Evolutionary conservation across 2,888 invertebrate genomes (phyloP).

Genomic region (Eurytoma californica): DNA sequence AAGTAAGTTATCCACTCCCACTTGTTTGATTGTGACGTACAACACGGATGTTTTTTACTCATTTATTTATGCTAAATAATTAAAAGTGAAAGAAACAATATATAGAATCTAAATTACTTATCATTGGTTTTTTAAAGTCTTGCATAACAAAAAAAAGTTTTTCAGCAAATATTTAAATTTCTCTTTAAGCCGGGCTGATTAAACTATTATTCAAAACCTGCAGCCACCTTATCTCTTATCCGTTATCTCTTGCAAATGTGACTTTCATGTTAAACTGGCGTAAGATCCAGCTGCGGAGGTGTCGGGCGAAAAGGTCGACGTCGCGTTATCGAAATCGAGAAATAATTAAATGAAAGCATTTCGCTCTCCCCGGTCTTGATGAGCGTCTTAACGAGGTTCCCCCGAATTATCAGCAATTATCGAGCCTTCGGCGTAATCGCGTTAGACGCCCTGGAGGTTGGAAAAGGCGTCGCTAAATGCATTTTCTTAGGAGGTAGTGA

Average conservation of each 20-base stretch:
- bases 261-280: slow-evolving; percentile 14
- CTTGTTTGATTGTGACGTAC: too few relatives aligned
- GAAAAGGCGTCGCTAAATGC: slow-evolving; percentile 72
- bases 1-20: too few relatives aligned
- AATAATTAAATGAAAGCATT: slow-evolving; percentile 74
- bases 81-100: too few relatives aligned
- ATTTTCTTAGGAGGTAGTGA: slow-evolving; percentile 62
- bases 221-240: too few relatives aligned
- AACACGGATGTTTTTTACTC: too few relatives aligned
- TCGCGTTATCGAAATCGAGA: slow-evolving; percentile 72
- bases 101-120: too few relatives aligned
- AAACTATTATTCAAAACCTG: background rate
- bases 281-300: slow-evolving; percentile 42
- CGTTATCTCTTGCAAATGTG: background rate
- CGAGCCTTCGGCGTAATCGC: slow-evolving; percentile 72
- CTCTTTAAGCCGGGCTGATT: slow-evolving; percentile 3
- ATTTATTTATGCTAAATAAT: too few relatives aligned
- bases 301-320: slow-evolving; percentile 55
- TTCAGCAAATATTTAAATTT: background rate
- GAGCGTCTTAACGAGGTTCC: slow-evolving; percentile 75
- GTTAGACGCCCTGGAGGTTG: slow-evolving; percentile 69
- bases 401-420: slow-evolving; percentile 75
- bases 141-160: too few relatives aligned
- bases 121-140: too few relatives aligned
- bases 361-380: slow-evolving; percentile 69